Evolutionary conservation across 1,140 invertebrate genomes (phyloP).

Genomic region (Drosophila bipectinata): DNA sequence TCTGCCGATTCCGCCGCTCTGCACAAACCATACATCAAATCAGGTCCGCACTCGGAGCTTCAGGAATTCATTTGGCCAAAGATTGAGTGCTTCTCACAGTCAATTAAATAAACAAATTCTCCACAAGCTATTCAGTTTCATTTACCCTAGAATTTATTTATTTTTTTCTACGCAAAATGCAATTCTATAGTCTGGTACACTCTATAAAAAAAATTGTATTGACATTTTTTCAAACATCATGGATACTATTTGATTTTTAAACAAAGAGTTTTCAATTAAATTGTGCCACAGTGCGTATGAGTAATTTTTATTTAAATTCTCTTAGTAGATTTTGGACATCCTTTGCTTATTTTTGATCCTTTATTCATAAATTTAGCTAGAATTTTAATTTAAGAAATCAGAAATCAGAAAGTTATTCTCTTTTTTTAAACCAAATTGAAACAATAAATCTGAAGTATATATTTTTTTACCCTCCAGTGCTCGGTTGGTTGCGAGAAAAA

Average conservation of each 20-base stretch:
- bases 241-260: not conserved
- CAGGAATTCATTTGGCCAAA: conserved; percentile 3
- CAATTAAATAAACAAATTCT: conserved; percentile 43
- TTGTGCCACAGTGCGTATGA: not conserved
- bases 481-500: conserved; percentile 6
- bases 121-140: not conserved
- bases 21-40: conserved; percentile 13
- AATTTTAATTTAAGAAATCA: not conserved
- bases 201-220: not conserved
- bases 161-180: conserved; percentile 27
- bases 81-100: conserved; percentile 13
- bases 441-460: not conserved
- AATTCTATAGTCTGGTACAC: conserved; percentile 12
- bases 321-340: not conserved
- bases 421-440: not conserved
- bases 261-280: not conserved
- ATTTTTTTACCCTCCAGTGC: conserved; percentile 11
- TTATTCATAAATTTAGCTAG: not conserved
- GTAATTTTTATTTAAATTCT: not conserved
- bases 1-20: not conserved
- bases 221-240: not conserved
- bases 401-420: not conserved
- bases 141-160: not conserved
- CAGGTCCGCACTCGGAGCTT: conserved; percentile 2
- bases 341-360: not conserved